These are phyloP conservation scores for Melanchra persicariae DNA, from an alignment of 2,888 invertebrate species.

Conservation along the genomic window DNA sequence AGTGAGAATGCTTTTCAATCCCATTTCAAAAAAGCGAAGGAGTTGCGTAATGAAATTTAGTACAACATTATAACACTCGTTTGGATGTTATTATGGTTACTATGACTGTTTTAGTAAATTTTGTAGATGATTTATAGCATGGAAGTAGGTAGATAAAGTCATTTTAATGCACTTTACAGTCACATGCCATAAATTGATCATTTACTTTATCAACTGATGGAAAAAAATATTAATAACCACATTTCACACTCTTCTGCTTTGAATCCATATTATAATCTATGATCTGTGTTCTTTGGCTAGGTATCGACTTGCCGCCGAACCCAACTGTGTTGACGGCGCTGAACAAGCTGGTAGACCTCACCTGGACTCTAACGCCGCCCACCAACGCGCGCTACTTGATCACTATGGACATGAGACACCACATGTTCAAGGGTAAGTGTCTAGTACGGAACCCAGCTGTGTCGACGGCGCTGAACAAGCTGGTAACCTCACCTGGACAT, in stretches of 20 bases:
- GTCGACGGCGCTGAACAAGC: background rate
- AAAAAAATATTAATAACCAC: background rate
- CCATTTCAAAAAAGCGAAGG: no score
- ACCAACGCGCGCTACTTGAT: conserved; percentile 85
- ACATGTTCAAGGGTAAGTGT: conserved; percentile 87
- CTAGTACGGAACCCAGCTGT: background rate
- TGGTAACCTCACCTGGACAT: background rate
- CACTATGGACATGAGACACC: conserved; percentile 88
- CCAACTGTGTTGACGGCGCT: conserved; percentile 78
- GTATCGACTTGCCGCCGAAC: conserved; percentile 84
- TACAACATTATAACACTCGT: no score
- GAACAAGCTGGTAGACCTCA: conserved; percentile 81
- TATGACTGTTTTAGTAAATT: no score
- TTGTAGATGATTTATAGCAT: no score
- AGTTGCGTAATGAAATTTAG: no score
- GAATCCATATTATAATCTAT: background rate
- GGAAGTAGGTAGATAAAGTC: no score
- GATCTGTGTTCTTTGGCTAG: conserved; percentile 65
- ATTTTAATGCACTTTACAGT: no score
- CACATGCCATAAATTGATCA: no score
- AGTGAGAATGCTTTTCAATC: no score
- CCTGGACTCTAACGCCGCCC: conserved; percentile 82
- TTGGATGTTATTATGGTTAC: no score
- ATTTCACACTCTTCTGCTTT: background rate
- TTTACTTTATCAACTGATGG: background rate